Evolutionary conservation across 35 echinoderm and acorn worm genomes (phyloP).

Genomic region (Heliocidaris tuberculata): DNA sequence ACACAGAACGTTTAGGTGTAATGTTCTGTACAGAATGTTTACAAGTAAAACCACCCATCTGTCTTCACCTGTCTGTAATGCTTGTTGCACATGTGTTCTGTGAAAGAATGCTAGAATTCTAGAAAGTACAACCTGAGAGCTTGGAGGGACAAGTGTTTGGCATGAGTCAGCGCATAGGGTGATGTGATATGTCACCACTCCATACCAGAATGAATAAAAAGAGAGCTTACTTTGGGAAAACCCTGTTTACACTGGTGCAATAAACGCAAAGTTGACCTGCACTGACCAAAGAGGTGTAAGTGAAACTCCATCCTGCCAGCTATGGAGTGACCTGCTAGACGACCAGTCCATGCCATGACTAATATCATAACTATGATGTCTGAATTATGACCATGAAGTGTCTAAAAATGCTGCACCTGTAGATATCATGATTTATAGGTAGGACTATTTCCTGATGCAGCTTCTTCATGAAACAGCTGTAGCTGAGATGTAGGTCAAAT

Average conservation of each 20-base stretch:
- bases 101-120: not conserved
- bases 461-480: not conserved
- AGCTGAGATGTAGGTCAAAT: not conserved
- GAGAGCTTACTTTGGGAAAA: not conserved
- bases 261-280: not conserved
- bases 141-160: not conserved
- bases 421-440: not conserved
- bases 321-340: not conserved
- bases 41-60: not conserved
- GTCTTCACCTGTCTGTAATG: not conserved
- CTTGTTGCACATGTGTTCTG: slow-evolving; percentile 9
- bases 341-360: no score
- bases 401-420: not conserved
- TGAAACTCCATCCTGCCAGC: not conserved
- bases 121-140: slow-evolving; percentile 1
- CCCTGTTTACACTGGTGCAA: not conserved
- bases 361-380: not conserved
- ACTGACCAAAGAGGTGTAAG: not conserved
- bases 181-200: not conserved
- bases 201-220: not conserved
- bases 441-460: not conserved
- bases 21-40: not conserved
- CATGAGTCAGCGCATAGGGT: not conserved
- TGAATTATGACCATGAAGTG: not conserved
- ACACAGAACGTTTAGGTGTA: not conserved